phyloP scores from a whole-genome alignment of 1,140 invertebrate genomes.

The Calycopis cecrops region DNA sequence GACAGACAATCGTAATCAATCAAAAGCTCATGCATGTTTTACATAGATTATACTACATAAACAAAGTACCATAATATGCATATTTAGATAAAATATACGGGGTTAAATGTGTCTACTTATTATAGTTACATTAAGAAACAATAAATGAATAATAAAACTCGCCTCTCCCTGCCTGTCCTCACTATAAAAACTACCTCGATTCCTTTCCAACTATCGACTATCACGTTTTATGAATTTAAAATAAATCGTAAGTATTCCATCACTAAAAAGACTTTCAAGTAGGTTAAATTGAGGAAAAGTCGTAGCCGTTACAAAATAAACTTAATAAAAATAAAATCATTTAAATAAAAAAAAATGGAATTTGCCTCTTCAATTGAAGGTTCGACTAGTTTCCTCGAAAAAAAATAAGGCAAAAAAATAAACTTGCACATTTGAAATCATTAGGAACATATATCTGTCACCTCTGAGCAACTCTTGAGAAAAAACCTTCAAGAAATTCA shows the following conservation, averaged over 20 bases:
- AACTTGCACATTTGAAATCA: slow-evolving; percentile 62
- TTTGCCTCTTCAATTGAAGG: slow-evolving; percentile 32
- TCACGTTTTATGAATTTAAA: slow-evolving; percentile 29
- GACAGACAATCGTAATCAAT: slow-evolving; percentile 24
- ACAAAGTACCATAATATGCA: slow-evolving; percentile 51
- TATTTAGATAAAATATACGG: slow-evolving; percentile 55
- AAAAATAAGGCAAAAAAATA: slow-evolving; percentile 39
- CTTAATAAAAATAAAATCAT: slow-evolving; percentile 47
- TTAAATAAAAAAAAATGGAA: slow-evolving; percentile 43
- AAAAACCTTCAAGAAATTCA: slow-evolving; percentile 58
- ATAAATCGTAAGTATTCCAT: slow-evolving; percentile 28
- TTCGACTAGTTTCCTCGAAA: slow-evolving; percentile 56
- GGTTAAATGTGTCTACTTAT: slow-evolving; percentile 47
- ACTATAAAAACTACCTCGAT: slow-evolving; percentile 44
- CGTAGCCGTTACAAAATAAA: slow-evolving; percentile 28
- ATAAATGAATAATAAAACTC: slow-evolving; percentile 73
- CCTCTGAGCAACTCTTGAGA: slow-evolving; percentile 65
- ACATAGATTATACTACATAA: slow-evolving; percentile 45
- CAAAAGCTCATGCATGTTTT: slow-evolving; percentile 56
- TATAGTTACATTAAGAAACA: slow-evolving; percentile 58
- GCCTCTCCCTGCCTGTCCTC: slow-evolving; percentile 38
- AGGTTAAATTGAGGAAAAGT: slow-evolving; percentile 32
- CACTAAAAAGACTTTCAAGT: slow-evolving; percentile 21
- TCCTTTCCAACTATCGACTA: slow-evolving; percentile 27
- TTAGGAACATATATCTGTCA: slow-evolving; percentile 63